Base-by-base conservation (phyloP, 2,888 invertebrate genomes). In the Tetragonisca angustula region DNA sequence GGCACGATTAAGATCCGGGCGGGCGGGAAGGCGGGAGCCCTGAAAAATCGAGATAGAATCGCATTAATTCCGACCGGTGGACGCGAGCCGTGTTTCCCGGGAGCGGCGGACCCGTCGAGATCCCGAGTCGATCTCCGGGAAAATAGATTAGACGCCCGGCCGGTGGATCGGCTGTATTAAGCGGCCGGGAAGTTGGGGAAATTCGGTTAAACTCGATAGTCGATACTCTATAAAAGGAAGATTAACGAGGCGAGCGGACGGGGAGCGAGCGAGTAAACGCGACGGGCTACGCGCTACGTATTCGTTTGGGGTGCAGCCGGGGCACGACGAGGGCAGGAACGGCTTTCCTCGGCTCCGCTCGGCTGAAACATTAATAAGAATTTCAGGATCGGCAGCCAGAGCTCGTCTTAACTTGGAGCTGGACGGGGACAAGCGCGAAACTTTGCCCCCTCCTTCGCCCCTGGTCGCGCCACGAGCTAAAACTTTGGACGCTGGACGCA, bases 331-430 rank as follows among this genome's bases (percentile, higher is more conserved):
- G 69, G 54, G 32, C 17, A 5, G 43, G 64, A 36, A 49, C 24
- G 56, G 72, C 36, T 74, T 64, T 32, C 32, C n/a, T n/a, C 36
- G 32, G 21, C 36, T 67, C 32, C 32, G 36, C 24, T 36, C 43
- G 64, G 19, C 54, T 87, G 75, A 90, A 88, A 86, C 88, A 90
- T 88, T 88, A 86, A 88, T 86, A 86, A 88, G 86, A 76, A 82
- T 86, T 86, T 84, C 84, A 65, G 80, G 88, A 80, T 81, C 77
- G n/a, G 13, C 61, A 64, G 50, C 32, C 62, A 32, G 67, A 59
- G n/a, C 65, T n/a, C n/a, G 72, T 19, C 84, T 82, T 79, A 87
- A 83, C 89, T 87, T 87, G 21, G 36, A 68, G 27, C 9, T 64
- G 79, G 76, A 78, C 54, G 68, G 81, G 64, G 75, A 82, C 76